phyloP scores from a whole-genome alignment of 2,113 vertebrate species.

The Pleuronectes platessa region DNA sequence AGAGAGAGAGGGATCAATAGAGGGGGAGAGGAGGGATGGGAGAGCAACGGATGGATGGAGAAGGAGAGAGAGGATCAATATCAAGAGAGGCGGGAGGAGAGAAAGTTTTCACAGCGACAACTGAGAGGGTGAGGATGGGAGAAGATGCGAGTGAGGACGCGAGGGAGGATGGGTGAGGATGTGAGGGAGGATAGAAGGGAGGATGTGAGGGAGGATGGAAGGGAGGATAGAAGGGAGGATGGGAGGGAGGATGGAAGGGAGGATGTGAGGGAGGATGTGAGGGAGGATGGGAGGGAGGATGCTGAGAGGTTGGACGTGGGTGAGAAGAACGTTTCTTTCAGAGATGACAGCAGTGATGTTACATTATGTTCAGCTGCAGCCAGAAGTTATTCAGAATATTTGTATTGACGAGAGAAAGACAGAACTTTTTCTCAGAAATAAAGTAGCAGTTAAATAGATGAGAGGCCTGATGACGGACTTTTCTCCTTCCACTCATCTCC shows the following conservation, averaged over 20 bases:
- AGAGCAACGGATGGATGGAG: conserved; percentile 28
- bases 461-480: no score
- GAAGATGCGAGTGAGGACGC: no score
- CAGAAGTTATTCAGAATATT: neutral
- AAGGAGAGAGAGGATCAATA: conserved; percentile 62
- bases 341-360: conserved; percentile 10
- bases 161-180: neutral
- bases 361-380: conserved; percentile 5
- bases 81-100: conserved; percentile 51
- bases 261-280: no score
- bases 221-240: neutral
- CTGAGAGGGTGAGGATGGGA: conserved; percentile 23
- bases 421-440: neutral
- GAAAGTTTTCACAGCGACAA: conserved; percentile 60
- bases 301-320: conserved; percentile 20
- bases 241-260: neutral
- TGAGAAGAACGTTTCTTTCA: conserved; percentile 18
- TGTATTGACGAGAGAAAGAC: neutral
- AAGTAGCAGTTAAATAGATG: neutral
- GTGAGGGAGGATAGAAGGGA: neutral
- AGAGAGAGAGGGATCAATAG: conserved; percentile 71
- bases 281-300: neutral
- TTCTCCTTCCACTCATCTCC: no score
- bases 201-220: no score
- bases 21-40: conserved; percentile 77